Evolutionary conservation across 2,797 vertebrate genomes (phyloP), one percentile per base, ranked within the genome.

Genomic region (Enteromius argenteus): DNA sequence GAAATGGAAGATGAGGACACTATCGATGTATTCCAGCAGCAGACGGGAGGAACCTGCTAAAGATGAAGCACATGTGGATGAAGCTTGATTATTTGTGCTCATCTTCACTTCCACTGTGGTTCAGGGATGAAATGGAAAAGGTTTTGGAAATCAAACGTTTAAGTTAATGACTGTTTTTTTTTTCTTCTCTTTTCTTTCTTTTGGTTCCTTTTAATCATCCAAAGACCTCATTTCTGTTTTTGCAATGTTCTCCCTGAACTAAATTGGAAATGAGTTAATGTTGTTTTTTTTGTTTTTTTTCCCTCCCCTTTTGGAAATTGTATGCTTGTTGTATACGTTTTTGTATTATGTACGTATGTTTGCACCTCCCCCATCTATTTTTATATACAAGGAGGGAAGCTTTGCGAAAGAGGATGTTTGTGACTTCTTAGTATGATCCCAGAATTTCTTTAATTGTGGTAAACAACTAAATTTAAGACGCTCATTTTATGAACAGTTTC

Each of bases 1-100:
- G 97, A 98, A 95, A 98, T 97, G 98, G 97, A 98, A 89, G 97
- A 98, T 0, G 94, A 98, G 88, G 97, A 98, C 94, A 98, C 95
- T 77, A 98, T 97, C 0, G 96, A 98, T 7, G 97, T 98, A 91
- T 98, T 97, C 94, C 97, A 98, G 87, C 96, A 98, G 95, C 97
- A 99, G 95, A 97, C 96, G 0, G 97, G 97, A 87, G 97, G 97
- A 88, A 60, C 35, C 4, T 90, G 89, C 84, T 95, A 81, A 90
- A 86, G 56, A 3, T 27, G 87, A 30, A 37, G 46, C 23, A 35
- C 32, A 35, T 46, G 67, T 51, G 58, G 30, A 73, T 30, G n/a
- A 60, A 32, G 72, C 4, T 49, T 27, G 21, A 13, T 49, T 19
- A 19, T 39, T 72, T 81, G 68, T 64, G 76, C 32, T 37, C 53